phyloP scores from a whole-genome alignment of 2,797 vertebrate species.

The Ciconia nigra region DNA sequence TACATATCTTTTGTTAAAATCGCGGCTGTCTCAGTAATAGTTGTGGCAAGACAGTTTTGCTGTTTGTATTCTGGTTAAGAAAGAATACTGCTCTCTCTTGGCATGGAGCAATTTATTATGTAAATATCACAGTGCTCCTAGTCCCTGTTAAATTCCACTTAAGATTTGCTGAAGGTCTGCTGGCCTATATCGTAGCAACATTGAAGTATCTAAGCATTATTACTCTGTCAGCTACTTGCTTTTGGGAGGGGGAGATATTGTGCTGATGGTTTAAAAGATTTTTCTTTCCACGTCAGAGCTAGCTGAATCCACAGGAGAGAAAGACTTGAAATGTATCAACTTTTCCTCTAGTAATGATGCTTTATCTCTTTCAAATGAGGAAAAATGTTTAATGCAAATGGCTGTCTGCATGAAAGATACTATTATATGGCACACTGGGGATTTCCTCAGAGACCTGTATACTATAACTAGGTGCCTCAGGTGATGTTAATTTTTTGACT shows the following conservation, averaged over 20 bases:
- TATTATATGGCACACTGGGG: neutral
- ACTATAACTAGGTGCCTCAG: neutral
- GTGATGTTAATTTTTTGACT: neutral
- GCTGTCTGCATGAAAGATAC: neutral
- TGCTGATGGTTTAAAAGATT: neutral
- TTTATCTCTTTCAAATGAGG: conserved; percentile 19
- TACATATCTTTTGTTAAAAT: neutral
- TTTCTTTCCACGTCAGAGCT: neutral
- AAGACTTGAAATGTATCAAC: neutral
- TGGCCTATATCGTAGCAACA: neutral
- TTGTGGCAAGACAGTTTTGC: neutral
- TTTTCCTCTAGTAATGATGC: neutral
- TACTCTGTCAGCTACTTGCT: neutral
- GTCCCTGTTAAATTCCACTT: neutral
- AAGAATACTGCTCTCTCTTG: neutral
- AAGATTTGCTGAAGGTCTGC: neutral
- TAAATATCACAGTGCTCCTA: neutral
- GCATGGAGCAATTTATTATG: neutral
- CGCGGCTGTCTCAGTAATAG: accelerated
- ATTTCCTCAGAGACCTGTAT: neutral
- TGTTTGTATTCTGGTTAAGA: neutral
- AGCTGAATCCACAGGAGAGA: conserved; percentile 1
- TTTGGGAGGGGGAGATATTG: neutral
- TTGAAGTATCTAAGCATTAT: neutral
- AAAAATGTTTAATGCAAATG: conserved; percentile 27